Percentiles rank a stretch among this genome's conserved stretches.
Evolutionary conservation across 2,888 invertebrate genomes (phyloP).

Genomic region (Nasonovia ribisnigri): DNA sequence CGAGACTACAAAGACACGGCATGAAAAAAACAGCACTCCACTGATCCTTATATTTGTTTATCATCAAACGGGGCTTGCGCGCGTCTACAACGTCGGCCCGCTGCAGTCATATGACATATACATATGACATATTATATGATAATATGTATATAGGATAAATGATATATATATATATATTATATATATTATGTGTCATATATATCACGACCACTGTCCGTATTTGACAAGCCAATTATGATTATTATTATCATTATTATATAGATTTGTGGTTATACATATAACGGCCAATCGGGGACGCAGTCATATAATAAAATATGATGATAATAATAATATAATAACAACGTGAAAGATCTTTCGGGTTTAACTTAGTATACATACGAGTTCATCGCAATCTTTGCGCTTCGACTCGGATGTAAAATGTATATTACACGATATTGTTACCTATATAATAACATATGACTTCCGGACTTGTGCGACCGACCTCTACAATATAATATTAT

Average conservation of each 20-base stretch:
- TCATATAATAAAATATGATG: no score
- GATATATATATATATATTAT: not conserved
- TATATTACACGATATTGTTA: not conserved
- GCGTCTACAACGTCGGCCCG: not conserved
- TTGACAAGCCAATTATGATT: not conserved
- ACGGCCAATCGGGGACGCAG: not conserved
- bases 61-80: not conserved
- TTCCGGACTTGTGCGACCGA: not conserved
- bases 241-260: not conserved
- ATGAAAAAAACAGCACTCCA: not conserved
- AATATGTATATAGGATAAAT: no score
- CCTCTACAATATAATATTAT: not conserved
- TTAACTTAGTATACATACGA: not conserved
- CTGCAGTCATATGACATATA: not conserved
- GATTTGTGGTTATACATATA: not conserved
- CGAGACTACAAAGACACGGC: not conserved
- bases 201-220: not conserved
- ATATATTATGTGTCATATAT: not conserved
- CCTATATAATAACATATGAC: not conserved
- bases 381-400: not conserved
- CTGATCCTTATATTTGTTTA: not conserved
- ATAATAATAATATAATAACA: not conserved
- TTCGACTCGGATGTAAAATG: not conserved
- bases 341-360: not conserved
- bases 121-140: not conserved